A percentile compares a stretch with the other conserved stretches of the same genome.
Evolutionary conservation across 2,888 invertebrate species (phyloP).

Genomic region (Erebia epiphron): DNA sequence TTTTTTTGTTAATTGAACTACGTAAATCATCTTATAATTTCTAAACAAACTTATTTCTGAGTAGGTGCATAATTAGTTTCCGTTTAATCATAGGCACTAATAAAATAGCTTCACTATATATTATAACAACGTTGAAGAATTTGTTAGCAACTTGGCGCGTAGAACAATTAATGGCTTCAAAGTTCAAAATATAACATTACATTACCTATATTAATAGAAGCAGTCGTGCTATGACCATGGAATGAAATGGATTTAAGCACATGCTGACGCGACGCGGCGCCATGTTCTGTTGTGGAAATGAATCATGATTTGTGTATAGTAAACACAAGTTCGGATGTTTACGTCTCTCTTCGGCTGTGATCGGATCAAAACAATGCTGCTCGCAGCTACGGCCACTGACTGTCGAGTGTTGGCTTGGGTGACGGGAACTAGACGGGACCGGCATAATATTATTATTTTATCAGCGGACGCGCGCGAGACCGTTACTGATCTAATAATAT

Average conservation of each 20-base stretch:
- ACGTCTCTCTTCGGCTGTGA: conserved; percentile 59
- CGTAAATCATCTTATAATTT: neutral
- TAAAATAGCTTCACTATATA: no score
- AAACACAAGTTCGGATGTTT: conserved; percentile 63
- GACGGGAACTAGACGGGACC: conserved; percentile 39
- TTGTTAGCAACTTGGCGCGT: neutral
- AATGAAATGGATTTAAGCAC: conserved; percentile 11
- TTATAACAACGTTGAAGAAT: neutral
- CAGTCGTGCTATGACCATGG: conserved; percentile 1
- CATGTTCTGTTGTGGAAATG: conserved; percentile 8
- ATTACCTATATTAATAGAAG: conserved; percentile 18
- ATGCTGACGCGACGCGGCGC: neutral
- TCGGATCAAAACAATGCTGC: conserved; percentile 70
- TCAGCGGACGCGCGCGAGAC: conserved; percentile 58
- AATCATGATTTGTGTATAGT: conserved; percentile 39
- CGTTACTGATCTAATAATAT: conserved; percentile 32
- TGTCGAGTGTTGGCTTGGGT: conserved; percentile 49
- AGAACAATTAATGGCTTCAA: neutral
- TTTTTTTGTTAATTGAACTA: neutral
- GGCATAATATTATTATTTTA: conserved; percentile 60
- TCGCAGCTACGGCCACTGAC: conserved; percentile 44
- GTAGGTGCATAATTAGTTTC: neutral
- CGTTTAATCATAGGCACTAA: no score
- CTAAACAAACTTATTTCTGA: neutral
- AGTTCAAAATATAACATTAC: neutral